These are phyloP conservation scores for Hermetia illucens DNA, from an alignment of 1,140 invertebrate species.

Conservation along the genomic window DNA sequence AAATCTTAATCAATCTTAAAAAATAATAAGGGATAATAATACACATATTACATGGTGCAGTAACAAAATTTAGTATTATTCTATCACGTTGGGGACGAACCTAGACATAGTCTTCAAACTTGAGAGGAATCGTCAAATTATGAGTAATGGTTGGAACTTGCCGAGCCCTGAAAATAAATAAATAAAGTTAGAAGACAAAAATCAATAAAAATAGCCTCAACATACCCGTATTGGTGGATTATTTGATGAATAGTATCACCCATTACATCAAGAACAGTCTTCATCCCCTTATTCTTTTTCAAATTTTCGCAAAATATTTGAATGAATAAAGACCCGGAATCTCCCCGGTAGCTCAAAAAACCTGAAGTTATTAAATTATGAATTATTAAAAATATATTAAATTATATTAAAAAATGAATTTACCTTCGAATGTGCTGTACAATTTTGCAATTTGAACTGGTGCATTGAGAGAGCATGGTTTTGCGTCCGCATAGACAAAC, in stretches of 20 bases:
- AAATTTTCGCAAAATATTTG: conserved; percentile 19
- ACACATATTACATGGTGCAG: too few species aligned
- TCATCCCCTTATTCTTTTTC: conserved; percentile 8
- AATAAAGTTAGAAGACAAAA: not conserved
- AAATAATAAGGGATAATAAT: too few species aligned
- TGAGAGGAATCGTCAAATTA: conserved; percentile 20
- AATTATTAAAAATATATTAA: conserved; percentile 3
- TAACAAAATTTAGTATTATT: too few species aligned
- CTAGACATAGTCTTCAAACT: conserved; percentile 18
- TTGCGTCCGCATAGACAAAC: conserved; percentile 17
- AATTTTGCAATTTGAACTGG: conserved; percentile 25
- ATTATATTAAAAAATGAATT: not conserved
- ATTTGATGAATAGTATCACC: conserved; percentile 4
- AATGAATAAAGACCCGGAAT: conserved; percentile 21
- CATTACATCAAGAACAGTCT: conserved; percentile 10
- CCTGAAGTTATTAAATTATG: conserved; percentile 6
- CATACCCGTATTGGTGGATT: not conserved
- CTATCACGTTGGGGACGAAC: too few species aligned
- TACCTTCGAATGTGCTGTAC: conserved; percentile 26
- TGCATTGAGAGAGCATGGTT: conserved; percentile 8
- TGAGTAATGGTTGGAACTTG: conserved; percentile 25
- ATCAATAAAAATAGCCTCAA: not conserved
- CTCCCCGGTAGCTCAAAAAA: conserved; percentile 21
- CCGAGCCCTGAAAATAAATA: conserved; percentile 11
- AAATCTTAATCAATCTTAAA: too few species aligned